Percentiles rank a stretch among this genome's conserved stretches.
Evolutionary conservation across 2,888 invertebrate genomes (phyloP).

Genomic region (Patella depressa): DNA sequence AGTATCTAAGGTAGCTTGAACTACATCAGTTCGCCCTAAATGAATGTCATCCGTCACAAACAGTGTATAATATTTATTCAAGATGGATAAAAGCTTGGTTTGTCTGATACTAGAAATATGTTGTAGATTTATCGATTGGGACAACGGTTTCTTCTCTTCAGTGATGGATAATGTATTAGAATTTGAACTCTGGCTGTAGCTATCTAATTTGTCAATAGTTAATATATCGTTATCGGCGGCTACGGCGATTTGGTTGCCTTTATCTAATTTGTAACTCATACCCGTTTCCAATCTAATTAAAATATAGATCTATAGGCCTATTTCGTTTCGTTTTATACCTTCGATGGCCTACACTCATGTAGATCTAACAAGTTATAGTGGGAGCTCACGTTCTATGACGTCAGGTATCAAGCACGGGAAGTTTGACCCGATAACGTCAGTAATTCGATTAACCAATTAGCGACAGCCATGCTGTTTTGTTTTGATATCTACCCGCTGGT

Average conservation of each 20-base stretch:
- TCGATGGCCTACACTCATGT: too few species aligned
- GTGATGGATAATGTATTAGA: too few species aligned
- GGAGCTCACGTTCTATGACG: too few species aligned
- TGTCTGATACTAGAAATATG: not conserved
- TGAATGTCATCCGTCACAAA: not conserved
- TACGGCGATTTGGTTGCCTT: not conserved
- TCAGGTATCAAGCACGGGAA: too few species aligned
- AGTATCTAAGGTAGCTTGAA: not conserved
- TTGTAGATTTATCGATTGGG: not conserved
- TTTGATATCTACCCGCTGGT: too few species aligned
- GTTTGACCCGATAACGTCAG: too few species aligned
- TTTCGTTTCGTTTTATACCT: too few species aligned
- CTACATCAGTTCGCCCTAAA: not conserved
- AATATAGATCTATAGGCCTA: too few species aligned
- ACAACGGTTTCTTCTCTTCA: not conserved
- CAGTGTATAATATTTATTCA: not conserved
- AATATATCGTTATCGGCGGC: not conserved
- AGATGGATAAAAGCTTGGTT: not conserved
- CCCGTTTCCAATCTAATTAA: too few species aligned
- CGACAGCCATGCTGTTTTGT: too few species aligned
- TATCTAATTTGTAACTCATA: not conserved
- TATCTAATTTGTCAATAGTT: not conserved
- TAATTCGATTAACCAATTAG: too few species aligned
- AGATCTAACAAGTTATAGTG: too few species aligned
- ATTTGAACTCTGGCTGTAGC: not conserved